These are phyloP conservation scores for Grammomys dolichurus DNA, from an alignment of 2,113 vertebrate species.

Conservation along the genomic window DNA sequence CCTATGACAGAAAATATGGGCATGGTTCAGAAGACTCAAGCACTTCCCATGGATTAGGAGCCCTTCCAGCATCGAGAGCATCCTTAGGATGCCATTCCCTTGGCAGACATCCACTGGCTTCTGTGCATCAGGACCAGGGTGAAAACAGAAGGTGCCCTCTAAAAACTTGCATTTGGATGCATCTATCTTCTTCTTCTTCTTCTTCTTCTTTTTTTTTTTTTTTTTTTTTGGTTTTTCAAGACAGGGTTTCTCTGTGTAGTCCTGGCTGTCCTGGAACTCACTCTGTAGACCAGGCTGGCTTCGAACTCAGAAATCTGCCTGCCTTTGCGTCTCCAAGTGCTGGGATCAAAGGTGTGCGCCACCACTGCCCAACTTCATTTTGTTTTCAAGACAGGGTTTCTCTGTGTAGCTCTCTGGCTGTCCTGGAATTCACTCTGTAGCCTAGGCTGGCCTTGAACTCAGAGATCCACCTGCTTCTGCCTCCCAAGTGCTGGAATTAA, in stretches of 20 bases:
- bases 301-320: too few species aligned
- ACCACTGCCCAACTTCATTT: not conserved
- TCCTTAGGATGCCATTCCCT: not conserved
- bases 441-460: not conserved
- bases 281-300: too few species aligned
- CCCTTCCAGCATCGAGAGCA: not conserved
- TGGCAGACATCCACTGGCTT: not conserved
- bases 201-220: not conserved
- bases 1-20: slow-evolving; percentile 81
- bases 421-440: not conserved
- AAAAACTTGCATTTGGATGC: not conserved
- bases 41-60: not conserved
- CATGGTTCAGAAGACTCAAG: not conserved
- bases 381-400: not conserved
- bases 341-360: too few species aligned
- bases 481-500: not conserved
- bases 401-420: not conserved
- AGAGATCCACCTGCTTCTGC: not conserved
- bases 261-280: too few species aligned
- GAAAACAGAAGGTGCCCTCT: not conserved
- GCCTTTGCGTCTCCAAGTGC: too few species aligned
- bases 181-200: not conserved
- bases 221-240: too few species aligned
- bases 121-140: not conserved
- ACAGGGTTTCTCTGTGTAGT: too few species aligned